Percentiles rank a stretch among this genome's conserved stretches.
phyloP scores from a whole-genome alignment of 2,888 invertebrate species.

The Papilio gigon region DNA sequence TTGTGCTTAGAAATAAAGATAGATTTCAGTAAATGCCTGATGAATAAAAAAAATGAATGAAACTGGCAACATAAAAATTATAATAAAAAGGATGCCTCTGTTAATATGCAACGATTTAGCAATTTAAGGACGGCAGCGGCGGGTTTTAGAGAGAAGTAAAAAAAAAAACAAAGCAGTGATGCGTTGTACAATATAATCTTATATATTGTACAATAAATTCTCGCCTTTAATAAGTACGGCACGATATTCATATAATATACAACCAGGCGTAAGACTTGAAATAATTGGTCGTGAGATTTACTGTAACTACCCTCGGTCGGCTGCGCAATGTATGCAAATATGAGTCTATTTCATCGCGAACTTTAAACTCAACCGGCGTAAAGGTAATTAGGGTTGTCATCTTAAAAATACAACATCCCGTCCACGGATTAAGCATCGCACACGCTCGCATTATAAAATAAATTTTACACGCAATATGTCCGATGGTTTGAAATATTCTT shows the following conservation, averaged over 20 bases:
- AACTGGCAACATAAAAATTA: too few relatives aligned
- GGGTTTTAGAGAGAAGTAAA: conserved; percentile 10
- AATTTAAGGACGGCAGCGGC: background rate
- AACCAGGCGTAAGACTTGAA: conserved; percentile 54
- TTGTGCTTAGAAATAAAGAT: too few relatives aligned
- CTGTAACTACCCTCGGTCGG: conserved; percentile 53
- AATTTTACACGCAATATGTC: background rate
- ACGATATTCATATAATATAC: conserved; percentile 42
- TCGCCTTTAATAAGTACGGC: conserved; percentile 29
- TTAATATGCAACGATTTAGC: too few relatives aligned
- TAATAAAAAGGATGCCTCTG: too few relatives aligned
- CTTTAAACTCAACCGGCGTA: conserved; percentile 45
- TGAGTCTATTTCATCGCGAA: conserved; percentile 48
- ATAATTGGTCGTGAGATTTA: conserved; percentile 62
- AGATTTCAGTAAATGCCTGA: too few relatives aligned
- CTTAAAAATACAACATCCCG: conserved; percentile 27
- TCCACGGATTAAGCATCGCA: conserved; percentile 25
- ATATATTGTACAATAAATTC: conserved; percentile 33
- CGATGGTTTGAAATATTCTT: background rate
- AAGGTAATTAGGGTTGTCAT: conserved; percentile 28
- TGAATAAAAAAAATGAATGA: too few relatives aligned
- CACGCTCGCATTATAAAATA: background rate
- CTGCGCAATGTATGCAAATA: conserved; percentile 49
- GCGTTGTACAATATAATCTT: background rate
- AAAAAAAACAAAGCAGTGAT: background rate